A percentile compares a stretch with the other conserved stretches of the same genome.
phyloP scores from a whole-genome alignment of 2,113 vertebrate genomes.

The Suricata suricatta region DNA sequence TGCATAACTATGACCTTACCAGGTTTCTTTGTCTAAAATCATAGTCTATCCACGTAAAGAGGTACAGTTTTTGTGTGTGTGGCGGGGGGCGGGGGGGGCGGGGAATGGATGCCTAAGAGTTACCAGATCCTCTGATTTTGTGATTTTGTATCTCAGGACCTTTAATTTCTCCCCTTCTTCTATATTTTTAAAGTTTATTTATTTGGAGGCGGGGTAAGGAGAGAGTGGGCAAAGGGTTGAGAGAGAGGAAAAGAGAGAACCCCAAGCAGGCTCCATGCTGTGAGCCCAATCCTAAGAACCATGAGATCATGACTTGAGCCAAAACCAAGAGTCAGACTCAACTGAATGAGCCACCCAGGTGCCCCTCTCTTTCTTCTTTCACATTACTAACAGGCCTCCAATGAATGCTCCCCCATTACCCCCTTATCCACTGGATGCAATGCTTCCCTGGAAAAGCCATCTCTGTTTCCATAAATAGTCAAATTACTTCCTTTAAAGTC shows the following conservation, averaged over 20 bases:
- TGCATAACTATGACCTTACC: neutral
- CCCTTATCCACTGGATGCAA: neutral
- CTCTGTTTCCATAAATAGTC: neutral
- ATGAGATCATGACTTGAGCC: too few relatives aligned
- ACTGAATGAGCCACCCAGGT: too few relatives aligned
- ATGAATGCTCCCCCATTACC: neutral
- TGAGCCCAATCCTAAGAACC: too few relatives aligned
- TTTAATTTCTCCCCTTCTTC: neutral
- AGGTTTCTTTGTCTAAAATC: neutral
- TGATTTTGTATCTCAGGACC: neutral
- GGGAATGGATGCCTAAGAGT: neutral
- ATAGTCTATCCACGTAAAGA: neutral
- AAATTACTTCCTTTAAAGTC: neutral
- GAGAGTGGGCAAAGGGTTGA: too few relatives aligned
- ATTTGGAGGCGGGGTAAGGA: too few relatives aligned
- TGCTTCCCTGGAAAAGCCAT: neutral
- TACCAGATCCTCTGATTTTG: neutral
- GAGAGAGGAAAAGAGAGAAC: too few relatives aligned
- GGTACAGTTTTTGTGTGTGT: neutral
- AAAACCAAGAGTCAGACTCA: too few relatives aligned
- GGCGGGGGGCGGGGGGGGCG: accelerated
- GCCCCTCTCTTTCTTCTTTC: neutral
- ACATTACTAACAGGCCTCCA: neutral
- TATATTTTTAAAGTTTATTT: too few relatives aligned
- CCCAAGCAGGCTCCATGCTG: too few relatives aligned